These are phyloP conservation scores for Corythornis madagascariensis DNA, from an alignment of 2,113 vertebrate genomes.

Conservation along the genomic window DNA sequence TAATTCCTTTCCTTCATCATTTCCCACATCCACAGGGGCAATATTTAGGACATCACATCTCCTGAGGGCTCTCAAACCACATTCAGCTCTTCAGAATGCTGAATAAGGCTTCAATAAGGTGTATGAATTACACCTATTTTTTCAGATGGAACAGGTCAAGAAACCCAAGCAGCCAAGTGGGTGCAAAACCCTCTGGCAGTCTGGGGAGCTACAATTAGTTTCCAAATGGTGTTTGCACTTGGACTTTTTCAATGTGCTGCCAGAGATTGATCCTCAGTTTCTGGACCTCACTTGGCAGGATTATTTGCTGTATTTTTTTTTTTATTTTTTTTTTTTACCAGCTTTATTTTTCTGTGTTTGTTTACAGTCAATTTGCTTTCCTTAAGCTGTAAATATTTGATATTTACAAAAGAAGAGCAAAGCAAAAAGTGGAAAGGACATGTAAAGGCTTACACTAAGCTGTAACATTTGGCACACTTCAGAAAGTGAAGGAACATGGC, in stretches of 20 bases:
- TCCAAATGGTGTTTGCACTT: background rate
- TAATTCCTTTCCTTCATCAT: background rate
- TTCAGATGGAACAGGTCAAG: background rate
- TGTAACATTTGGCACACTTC: background rate
- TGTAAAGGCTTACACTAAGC: background rate
- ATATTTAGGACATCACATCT: background rate
- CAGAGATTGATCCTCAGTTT: background rate
- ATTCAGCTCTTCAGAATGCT: background rate
- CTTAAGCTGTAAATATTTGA: constrained; percentile 36
- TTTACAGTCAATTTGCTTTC: constrained; percentile 5
- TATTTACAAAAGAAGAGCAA: background rate
- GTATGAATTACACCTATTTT: background rate
- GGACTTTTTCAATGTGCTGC: background rate
- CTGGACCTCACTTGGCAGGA: background rate
- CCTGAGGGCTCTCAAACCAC: background rate
- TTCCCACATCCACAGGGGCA: background rate
- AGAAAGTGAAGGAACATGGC: background rate
- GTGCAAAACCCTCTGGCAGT: background rate
- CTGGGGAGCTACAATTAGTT: background rate
- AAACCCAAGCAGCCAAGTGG: background rate
- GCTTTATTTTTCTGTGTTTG: background rate
- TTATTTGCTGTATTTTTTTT: background rate
- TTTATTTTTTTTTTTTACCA: background rate
- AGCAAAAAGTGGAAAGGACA: background rate
- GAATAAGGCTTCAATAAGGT: background rate